Evolutionary conservation across 2,113 vertebrate genomes (phyloP), one percentile per base, ranked within the genome.

Genomic region (Sander vitreus): DNA sequence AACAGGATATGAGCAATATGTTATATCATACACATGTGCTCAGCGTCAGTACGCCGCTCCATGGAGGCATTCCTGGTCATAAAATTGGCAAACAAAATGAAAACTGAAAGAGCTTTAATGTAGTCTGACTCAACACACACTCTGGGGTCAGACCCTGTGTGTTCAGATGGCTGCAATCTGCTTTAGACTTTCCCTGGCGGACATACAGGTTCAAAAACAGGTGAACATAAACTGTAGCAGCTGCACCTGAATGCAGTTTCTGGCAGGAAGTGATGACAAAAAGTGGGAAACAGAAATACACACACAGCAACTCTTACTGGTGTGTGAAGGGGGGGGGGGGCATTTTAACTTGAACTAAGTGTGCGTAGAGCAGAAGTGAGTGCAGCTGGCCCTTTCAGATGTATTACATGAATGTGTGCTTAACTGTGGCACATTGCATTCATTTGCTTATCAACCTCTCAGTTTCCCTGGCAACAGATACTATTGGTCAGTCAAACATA

Each of bases 391-490:
- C 71, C 76, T 80, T 88, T 88, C 71, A 57, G 64, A 86, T 75
- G 67, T 51, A 87, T 93, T 90, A 90, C 85, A 64, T 91, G 92
- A 89, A 93, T 90, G 15, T 89, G 85, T 43, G 81, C 77, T 88
- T 90, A 92, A 90, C 82, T 86, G 84, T 92, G 84, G 77, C 84
- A 91, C 88, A 88, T 86, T 89, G 91, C 80, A 84, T 88, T 89
- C 78, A 87, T 92, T 91, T 90, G 81, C 90, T 93, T 91, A 93
- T 93, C 85, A 93, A 89, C 76, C 87, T 72, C 89, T 84, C 86
- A 81, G 93, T 94, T 93, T 88, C 92, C 91, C 73, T 94, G 92
- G 93, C 91, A 94, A 94, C 94, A 80, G 70, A 88, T 88, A 88
- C 88, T 85, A 83, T 81, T 88, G 78, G 90, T 87, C 80, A 85